Conservation (phyloP, 2,113 vertebrate species). For the Cisticola juncidis region DNA sequence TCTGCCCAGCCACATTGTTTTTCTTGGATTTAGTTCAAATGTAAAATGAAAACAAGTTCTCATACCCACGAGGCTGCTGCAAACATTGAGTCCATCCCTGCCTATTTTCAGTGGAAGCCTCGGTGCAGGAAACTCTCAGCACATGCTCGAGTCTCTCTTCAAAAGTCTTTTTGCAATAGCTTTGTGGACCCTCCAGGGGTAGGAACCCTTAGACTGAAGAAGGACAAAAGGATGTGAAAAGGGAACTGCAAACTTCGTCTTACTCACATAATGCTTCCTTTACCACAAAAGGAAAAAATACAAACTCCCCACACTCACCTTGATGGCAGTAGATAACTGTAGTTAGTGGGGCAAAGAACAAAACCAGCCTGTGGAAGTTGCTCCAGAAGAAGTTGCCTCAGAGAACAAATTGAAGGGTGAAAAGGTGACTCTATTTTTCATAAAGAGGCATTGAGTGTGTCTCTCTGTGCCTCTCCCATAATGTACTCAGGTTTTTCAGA, state of each 20-base stretch:
- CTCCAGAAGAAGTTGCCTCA: background rate
- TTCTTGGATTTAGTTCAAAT: background rate
- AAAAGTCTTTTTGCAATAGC: background rate
- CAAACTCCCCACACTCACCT: fast-evolving
- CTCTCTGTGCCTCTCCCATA: background rate
- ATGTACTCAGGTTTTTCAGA: background rate
- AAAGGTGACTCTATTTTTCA: background rate
- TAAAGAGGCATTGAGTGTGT: background rate
- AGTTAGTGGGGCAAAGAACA: background rate
- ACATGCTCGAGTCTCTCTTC: background rate
- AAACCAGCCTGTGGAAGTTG: background rate
- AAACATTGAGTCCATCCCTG: background rate
- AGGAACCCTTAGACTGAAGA: background rate
- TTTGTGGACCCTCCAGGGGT: background rate
- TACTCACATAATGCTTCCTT: background rate
- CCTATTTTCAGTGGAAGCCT: background rate
- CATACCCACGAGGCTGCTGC: background rate
- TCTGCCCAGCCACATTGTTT: background rate
- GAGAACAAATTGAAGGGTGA: background rate
- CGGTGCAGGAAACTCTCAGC: background rate
- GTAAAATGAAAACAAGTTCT: slow-evolving; percentile 18
- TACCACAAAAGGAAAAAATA: background rate
- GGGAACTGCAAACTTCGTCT: background rate
- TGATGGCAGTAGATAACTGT: background rate
- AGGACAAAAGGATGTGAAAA: background rate